Evolutionary conservation across 2,113 vertebrate species (phyloP), one percentile per base, ranked within the genome.

Genomic region (Urocynchramus pylzowi): DNA sequence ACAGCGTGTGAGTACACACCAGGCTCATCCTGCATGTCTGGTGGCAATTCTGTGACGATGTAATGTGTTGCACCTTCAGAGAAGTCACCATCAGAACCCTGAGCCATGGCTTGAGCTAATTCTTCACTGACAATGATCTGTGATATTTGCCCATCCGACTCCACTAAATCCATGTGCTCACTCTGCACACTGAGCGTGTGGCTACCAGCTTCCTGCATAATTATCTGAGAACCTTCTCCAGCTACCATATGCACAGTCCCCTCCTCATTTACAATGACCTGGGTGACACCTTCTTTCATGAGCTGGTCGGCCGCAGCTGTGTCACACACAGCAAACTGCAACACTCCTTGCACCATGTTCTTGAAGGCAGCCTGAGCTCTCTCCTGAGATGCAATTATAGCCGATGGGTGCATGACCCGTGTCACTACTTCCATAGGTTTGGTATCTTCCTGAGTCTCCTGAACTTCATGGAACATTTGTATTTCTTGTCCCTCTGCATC

Each of bases 261-360:
- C 88, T 99, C 99, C 39, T 99, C 98, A 35, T 99, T 99, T 93
- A 99, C 98, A 31, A 99, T 99, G 89, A 99, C 98, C 97, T 99
- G 99, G 27, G 99, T 99, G 63, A 99, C 97, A 7, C 99, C 99
- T 63, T 99, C 99, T 94, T 99, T 99, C 96, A 99, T 98, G 88
- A 99, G 97, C 95, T 99, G 99, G 73, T 99, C 98, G 0, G 99
- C 99, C 3, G 98, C 94, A 9, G 97, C 95, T 1, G 98, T 77
- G 87, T 98, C 98, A 18, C 98, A 98, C 11, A 98, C 97, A 0
- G 99, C 98, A 13, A 99, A 98, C 98, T 99, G 99, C 41, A 99
- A 97, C 35, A 99, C 99, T 61, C 99, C 99, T 90, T 99, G 99
- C 63, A 99, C 99, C 96, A 98, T 89, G 52, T 98, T 98, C 93